phyloP scores from a whole-genome alignment of 2,113 vertebrate species.

The Aldabrachelys gigantea region DNA sequence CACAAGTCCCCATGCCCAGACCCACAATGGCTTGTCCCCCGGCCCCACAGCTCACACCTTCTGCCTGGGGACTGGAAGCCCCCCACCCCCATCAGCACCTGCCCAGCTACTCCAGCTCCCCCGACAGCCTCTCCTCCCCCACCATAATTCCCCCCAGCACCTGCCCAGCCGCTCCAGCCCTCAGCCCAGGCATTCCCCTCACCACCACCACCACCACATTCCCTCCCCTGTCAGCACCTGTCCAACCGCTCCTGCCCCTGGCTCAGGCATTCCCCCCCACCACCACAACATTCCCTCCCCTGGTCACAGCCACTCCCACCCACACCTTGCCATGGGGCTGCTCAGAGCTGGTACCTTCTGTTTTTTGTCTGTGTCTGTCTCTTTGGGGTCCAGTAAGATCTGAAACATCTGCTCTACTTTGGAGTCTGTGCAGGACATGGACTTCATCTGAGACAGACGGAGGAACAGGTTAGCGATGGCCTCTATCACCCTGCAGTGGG shows the following conservation, averaged over 20 bases:
- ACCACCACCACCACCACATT: background rate
- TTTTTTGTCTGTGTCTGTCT: conserved; percentile 87
- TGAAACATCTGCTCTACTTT: conserved; percentile 97
- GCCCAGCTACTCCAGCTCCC: too few species aligned
- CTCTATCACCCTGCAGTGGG: accelerated
- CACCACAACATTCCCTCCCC: background rate
- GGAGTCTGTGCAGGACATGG: conserved; percentile 90
- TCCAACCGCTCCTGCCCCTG: too few species aligned
- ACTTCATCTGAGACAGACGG: conserved; percentile 78
- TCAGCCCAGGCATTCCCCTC: too few species aligned
- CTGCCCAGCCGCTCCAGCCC: too few species aligned
- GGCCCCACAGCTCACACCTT: background rate
- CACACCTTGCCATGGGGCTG: background rate
- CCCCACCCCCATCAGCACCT: background rate
- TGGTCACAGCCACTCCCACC: background rate
- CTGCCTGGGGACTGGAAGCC: background rate
- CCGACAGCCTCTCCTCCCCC: too few species aligned
- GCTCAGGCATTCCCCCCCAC: too few species aligned
- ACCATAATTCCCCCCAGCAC: too few species aligned
- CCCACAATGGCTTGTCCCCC: background rate
- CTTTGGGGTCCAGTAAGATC: conserved; percentile 87
- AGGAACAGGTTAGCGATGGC: background rate
- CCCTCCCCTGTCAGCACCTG: too few species aligned
- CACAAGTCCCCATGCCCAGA: background rate
- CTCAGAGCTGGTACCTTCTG: conserved; percentile 85